phyloP scores from a whole-genome alignment of 2,113 vertebrate species.

The Epinephelus moara region DNA sequence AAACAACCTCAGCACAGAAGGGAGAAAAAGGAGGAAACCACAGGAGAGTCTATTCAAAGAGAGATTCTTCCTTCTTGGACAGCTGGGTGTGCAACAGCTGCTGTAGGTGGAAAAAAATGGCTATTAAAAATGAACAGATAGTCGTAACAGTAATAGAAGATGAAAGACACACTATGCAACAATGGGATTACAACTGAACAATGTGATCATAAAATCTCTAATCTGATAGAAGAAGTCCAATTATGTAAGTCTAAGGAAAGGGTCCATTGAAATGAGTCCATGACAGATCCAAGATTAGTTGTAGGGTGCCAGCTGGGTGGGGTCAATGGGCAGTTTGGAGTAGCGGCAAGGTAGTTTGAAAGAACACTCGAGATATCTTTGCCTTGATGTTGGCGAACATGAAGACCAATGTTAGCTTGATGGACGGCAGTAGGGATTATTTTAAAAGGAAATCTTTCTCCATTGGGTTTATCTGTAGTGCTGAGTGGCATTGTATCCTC shows the following conservation, averaged over 20 bases:
- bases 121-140: conserved; percentile 9
- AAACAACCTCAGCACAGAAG: conserved; percentile 25
- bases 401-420: conserved; percentile 12
- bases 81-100: conserved; percentile 22
- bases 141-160: not conserved
- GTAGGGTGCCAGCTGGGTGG: not conserved
- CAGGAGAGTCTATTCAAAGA: conserved; percentile 34
- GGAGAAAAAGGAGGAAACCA: not conserved
- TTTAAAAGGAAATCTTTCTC: conserved; percentile 1
- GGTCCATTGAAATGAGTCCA: not conserved
- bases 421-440: conserved; percentile 8
- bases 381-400: not conserved
- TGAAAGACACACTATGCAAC: not conserved
- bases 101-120: conserved; percentile 16
- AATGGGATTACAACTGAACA: not conserved
- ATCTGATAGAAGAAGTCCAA: not conserved
- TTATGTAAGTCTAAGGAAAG: not conserved
- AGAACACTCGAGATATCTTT: not conserved
- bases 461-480: not conserved
- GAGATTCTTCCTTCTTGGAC: conserved; percentile 22
- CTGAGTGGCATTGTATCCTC: not conserved
- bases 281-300: not conserved
- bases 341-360: not conserved
- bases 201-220: not conserved
- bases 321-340: not conserved